A percentile compares a stretch with the other conserved stretches of the same genome.
phyloP scores from a whole-genome alignment of 1,140 invertebrate species.

The Drosophila lacteicornis region DNA sequence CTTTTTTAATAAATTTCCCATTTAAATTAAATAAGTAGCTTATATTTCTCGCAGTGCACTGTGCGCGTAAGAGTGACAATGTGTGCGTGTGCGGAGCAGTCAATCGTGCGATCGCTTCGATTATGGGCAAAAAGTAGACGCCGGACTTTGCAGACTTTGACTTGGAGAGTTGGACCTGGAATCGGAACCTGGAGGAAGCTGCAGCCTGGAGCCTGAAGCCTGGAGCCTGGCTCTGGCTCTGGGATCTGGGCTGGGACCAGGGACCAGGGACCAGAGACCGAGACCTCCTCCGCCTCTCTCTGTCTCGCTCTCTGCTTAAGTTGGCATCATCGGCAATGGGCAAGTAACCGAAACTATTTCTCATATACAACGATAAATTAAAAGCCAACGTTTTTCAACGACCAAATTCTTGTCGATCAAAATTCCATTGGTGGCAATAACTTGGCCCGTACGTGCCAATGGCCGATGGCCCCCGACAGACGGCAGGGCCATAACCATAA shows the following conservation, averaged over 20 bases:
- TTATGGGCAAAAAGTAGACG: slow-evolving; percentile 73
- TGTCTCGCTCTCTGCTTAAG: not conserved
- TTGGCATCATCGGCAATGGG: slow-evolving; percentile 42
- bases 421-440: slow-evolving; percentile 84
- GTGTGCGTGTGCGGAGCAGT: slow-evolving; percentile 66
- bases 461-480: slow-evolving; percentile 50
- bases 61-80: slow-evolving; percentile 23
- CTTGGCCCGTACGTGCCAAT: slow-evolving; percentile 77
- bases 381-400: slow-evolving; percentile 82
- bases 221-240: not conserved
- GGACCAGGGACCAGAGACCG: slow-evolving; percentile 17
- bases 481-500: slow-evolving; percentile 49
- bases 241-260: slow-evolving; percentile 19
- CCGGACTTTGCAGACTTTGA: slow-evolving; percentile 52
- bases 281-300: slow-evolving; percentile 12
- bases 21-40: not conserved
- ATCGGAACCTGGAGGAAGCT: slow-evolving; percentile 25
- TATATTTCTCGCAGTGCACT: slow-evolving; percentile 11
- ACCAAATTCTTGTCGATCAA: slow-evolving; percentile 85
- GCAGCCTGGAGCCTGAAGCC: not conserved
- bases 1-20: not conserved
- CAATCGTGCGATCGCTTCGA: slow-evolving; percentile 77
- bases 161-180: slow-evolving; percentile 42
- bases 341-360: slow-evolving; percentile 82
- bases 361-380: slow-evolving; percentile 85